Evolutionary conservation across 2,797 vertebrate genomes (phyloP), one percentile per base, ranked within the genome.

Genomic region (Coilia nasus): DNA sequence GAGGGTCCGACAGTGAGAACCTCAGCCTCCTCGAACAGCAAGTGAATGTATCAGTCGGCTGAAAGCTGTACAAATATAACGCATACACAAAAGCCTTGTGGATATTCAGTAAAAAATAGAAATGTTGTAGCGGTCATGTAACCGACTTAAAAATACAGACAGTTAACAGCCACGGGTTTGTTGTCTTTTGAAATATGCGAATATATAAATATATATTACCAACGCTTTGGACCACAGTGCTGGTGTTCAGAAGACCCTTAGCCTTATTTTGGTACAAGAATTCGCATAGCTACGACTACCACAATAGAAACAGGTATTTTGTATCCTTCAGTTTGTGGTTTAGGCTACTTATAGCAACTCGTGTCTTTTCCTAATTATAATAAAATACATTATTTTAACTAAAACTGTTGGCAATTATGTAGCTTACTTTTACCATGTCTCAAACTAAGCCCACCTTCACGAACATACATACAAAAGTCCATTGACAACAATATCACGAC

Each of bases 31-130:
- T 44, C 19, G 31, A 78, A 78, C 31, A 54, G 28, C 28, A 78
- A 78, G 71, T 44, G 71, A 44, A 44, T 78, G 71, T 41, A 78
- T 17, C 71, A 44, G 5, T 75, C 31, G 35, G 31, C 71, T 41
- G 71, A 78, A 78, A 44, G 35, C 35, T 21, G 35, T 78, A 31
- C 44, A 78, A 78, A 78, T 78, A 78, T 78, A 41, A 44, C 31
- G 41, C 71, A 7, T 35, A 78, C 71, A n/a, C 71, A 78, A 23
- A 25, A 25, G n/a, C 60, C 60, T 44, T 7, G 35, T 78, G 71
- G 31, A 78, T 15, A 78, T 41, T 21, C 19, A 2, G 0, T 19
- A 31, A 41, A 78, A 78, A 78, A 44, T 25, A 10, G 35, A 7
- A n/a, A 14, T 15, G 12, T 11, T 14, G 25, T 44, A 6, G 17